A percentile compares a stretch with the other conserved stretches of the same genome.
phyloP scores from a whole-genome alignment of 2,888 invertebrate genomes.

The Agrilus biguttatus region DNA sequence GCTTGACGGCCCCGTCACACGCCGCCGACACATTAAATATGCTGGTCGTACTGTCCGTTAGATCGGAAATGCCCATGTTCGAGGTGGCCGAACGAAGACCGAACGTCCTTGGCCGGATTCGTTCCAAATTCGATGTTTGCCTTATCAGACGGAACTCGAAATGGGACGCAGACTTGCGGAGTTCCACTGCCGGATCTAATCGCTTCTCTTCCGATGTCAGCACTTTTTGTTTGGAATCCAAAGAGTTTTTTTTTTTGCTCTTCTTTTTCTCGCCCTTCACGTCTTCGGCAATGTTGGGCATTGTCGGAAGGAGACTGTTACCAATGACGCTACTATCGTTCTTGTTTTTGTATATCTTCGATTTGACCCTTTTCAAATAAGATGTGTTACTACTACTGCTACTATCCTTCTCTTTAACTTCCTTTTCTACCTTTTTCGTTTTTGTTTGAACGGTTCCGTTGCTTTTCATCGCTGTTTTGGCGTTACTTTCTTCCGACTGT shows the following conservation, averaged over 20 bases:
- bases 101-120: conserved; percentile 20
- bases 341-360: conserved; percentile 28
- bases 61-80: conserved; percentile 16
- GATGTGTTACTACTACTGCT: conserved; percentile 13
- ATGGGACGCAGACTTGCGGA: conserved; percentile 15
- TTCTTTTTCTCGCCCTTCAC: conserved; percentile 14
- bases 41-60: conserved; percentile 10
- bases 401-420: background rate
- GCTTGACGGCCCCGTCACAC: conserved; percentile 13
- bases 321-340: conserved; percentile 12
- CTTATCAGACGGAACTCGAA: conserved; percentile 26
- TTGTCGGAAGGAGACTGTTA: conserved; percentile 13
- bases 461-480: conserved; percentile 6
- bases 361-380: conserved; percentile 28
- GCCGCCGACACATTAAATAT: conserved; percentile 2
- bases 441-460: background rate
- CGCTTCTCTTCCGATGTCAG: conserved; percentile 6
- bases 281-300: conserved; percentile 21
- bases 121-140: conserved; percentile 31
- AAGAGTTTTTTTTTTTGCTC: conserved; percentile 14
- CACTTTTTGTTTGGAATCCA: conserved; percentile 13
- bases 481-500: conserved; percentile 6
- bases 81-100: conserved; percentile 17
- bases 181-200: conserved; percentile 5
- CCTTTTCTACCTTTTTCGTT: conserved; percentile 2